Conservation (phyloP, 2,888 invertebrate genomes). For the Uloborus plumipes region DNA sequence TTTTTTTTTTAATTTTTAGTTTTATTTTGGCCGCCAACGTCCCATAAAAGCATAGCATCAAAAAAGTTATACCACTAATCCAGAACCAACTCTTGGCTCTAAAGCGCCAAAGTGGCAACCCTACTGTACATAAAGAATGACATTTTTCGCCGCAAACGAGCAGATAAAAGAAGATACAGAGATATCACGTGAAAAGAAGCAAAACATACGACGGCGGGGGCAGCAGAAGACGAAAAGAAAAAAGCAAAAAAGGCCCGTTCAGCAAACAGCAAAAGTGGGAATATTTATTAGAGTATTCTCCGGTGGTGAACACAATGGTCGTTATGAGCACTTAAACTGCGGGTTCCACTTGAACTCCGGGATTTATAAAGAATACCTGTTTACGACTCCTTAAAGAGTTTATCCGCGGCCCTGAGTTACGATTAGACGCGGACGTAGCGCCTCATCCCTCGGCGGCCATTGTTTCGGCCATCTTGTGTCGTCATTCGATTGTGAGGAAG, state of each 20-base stretch:
- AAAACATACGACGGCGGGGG: too few relatives aligned
- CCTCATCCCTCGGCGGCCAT: slow-evolving; percentile 14
- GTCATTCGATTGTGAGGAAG: slow-evolving; percentile 26
- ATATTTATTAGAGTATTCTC: slow-evolving; percentile 42
- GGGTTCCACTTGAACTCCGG: neutral
- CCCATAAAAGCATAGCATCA: too few relatives aligned
- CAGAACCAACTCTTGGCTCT: too few relatives aligned
- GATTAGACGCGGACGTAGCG: neutral
- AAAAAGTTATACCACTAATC: too few relatives aligned
- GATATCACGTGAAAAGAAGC: too few relatives aligned
- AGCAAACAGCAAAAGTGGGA: slow-evolving; percentile 15
- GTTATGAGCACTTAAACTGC: slow-evolving; percentile 21
- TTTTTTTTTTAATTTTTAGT: too few relatives aligned
- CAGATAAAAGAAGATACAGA: too few relatives aligned
- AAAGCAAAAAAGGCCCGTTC: slow-evolving; percentile 1
- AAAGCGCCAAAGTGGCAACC: too few relatives aligned
- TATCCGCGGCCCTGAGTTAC: slow-evolving; percentile 48
- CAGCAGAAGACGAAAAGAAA: neutral
- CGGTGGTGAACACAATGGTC: slow-evolving; percentile 39
- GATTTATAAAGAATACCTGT: slow-evolving; percentile 57
- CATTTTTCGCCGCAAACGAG: too few relatives aligned
- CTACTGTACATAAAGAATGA: too few relatives aligned
- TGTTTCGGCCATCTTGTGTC: slow-evolving; percentile 23
- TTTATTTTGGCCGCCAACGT: too few relatives aligned
- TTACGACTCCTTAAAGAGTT: slow-evolving; percentile 52